Evolutionary conservation across 1,140 invertebrate species (phyloP).

Genomic region (Thaumatotibia leucotreta): DNA sequence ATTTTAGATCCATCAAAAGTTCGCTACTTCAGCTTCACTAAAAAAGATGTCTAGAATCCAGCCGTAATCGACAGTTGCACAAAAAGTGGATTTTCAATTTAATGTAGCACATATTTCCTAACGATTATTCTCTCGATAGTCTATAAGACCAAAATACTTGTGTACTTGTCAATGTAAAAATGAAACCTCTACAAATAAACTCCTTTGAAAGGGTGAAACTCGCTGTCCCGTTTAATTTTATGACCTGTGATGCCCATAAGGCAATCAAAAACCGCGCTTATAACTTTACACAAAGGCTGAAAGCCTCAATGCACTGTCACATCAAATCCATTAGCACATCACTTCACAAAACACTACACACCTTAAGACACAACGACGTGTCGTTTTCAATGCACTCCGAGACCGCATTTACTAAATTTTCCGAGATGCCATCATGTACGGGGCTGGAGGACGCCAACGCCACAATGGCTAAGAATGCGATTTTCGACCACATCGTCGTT

Average conservation of each 20-base stretch:
- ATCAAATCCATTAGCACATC: constrained; percentile 30
- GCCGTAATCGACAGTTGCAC: background rate
- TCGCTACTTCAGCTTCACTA: too few relatives aligned
- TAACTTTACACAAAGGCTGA: background rate
- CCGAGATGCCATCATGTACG: constrained; percentile 56
- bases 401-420: constrained; percentile 63
- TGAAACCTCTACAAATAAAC: too few relatives aligned
- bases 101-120: too few relatives aligned
- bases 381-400: constrained; percentile 65
- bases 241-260: too few relatives aligned
- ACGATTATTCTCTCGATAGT: too few relatives aligned
- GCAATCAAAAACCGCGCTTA: too few relatives aligned
- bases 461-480: constrained; percentile 50
- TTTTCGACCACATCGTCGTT: constrained; percentile 54
- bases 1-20: too few relatives aligned
- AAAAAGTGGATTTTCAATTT: background rate
- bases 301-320: background rate
- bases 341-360: constrained; percentile 48
- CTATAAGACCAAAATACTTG: too few relatives aligned
- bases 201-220: too few relatives aligned
- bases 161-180: too few relatives aligned
- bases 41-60: background rate
- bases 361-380: constrained; percentile 67
- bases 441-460: constrained; percentile 52
- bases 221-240: too few relatives aligned